Conservation (phyloP, 2,888 invertebrate genomes). For the Cyclophora albipunctata region DNA sequence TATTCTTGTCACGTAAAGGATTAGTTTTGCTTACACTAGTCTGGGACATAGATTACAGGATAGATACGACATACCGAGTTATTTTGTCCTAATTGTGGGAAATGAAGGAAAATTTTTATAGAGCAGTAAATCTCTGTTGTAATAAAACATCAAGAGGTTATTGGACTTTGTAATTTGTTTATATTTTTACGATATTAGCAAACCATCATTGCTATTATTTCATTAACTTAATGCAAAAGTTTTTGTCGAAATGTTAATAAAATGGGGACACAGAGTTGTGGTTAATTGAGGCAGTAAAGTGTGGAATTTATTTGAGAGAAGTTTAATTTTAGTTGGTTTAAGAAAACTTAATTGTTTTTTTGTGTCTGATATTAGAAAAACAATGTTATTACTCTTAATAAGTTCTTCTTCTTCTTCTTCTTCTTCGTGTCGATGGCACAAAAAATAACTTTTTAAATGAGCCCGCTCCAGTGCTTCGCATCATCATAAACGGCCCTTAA, state of each 20-base stretch:
- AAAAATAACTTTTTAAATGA: no score
- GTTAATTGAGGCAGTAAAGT: no score
- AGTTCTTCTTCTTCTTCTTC: no score
- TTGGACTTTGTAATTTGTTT: slow-evolving; percentile 47
- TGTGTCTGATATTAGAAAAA: no score
- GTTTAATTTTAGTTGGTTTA: no score
- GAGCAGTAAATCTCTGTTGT: slow-evolving; percentile 52
- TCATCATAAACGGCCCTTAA: no score
- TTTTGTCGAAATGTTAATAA: slow-evolving; percentile 5
- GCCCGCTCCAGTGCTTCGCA: no score
- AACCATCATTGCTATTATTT: slow-evolving; percentile 18
- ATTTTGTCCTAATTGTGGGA: slow-evolving; percentile 49
- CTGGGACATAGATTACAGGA: not conserved
- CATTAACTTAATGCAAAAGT: not conserved
- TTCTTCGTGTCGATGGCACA: no score
- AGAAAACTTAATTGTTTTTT: no score
- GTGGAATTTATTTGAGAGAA: no score
- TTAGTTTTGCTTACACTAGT: not conserved
- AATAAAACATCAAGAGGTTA: slow-evolving; percentile 55
- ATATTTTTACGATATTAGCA: slow-evolving; percentile 33
- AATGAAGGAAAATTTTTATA: slow-evolving; percentile 62
- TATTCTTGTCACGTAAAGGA: not conserved
- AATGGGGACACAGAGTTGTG: no score
- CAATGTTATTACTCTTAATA: no score
- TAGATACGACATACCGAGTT: slow-evolving; percentile 10